phyloP scores from a whole-genome alignment of 1,140 invertebrate species.

The Arctopsyche grandis region DNA sequence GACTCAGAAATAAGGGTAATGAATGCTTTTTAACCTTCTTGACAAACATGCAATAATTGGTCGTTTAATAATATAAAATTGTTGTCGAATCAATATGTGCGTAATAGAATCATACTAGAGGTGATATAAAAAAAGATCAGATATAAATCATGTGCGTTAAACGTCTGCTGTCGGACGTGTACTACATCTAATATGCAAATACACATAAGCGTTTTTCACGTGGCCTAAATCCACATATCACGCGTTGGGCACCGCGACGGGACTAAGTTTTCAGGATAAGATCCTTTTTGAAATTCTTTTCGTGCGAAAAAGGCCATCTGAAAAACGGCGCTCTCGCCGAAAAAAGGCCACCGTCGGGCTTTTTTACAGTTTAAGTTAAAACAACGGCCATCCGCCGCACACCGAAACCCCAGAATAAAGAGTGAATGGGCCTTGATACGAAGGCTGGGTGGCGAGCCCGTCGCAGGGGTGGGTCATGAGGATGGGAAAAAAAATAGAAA shows the following conservation, averaged over 20 bases:
- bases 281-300: conserved; percentile 37
- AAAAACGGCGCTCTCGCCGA: conserved; percentile 4
- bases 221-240: conserved; percentile 44
- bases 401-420: conserved; percentile 38
- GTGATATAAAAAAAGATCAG: not conserved
- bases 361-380: conserved; percentile 44
- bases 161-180: not conserved
- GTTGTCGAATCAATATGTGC: too few relatives aligned
- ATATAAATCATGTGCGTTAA: conserved; percentile 19
- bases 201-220: conserved; percentile 32
- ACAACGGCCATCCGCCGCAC: conserved; percentile 32
- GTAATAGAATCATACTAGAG: too few relatives aligned
- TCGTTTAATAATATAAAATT: too few relatives aligned
- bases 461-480: not conserved
- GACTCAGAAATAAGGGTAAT: too few relatives aligned
- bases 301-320: conserved; percentile 35
- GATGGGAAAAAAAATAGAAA: conserved; percentile 15
- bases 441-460: not conserved
- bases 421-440: conserved; percentile 40
- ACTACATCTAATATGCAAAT: conserved; percentile 34
- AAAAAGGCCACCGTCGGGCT: conserved; percentile 25
- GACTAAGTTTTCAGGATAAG: conserved; percentile 33
- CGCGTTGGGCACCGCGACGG: conserved; percentile 12
- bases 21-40: too few relatives aligned
- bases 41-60: too few relatives aligned